Base-by-base conservation (phyloP, 2,113 vertebrate species). In the Myodes glareolus region DNA sequence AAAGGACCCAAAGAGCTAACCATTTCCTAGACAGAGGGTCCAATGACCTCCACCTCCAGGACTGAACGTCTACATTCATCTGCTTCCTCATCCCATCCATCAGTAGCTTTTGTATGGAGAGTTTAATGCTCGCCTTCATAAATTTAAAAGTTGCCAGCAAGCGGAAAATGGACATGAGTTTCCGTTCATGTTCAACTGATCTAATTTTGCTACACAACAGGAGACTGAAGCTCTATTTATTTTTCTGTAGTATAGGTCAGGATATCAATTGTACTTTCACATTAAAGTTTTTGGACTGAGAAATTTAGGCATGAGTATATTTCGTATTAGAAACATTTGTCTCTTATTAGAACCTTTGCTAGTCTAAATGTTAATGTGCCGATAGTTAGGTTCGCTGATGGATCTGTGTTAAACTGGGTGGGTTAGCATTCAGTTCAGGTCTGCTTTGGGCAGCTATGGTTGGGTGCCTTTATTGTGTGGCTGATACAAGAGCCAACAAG, bases 321-420 rank as follows among this genome's bases (percentile, higher is more conserved):
- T 93, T 94, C 50, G n/a, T 95, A 31, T 94, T 91, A 88, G 45
- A 95, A 75, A 85, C 90, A 90, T 76, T 87, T 85, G 65, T 19
- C 25, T 95, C 29, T 93, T 90, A 52, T 45, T 95, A 87, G 63
- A 47, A 47, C 70, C 76, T 96, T 96, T 84, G 93, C 80, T 95
- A 65, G 50, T 47, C 90, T 85, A 36, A 36, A 61, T 80, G 75
- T 92, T 77, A 89, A 16, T 87, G 95, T 94, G 68, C 91, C 45
- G n/a, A 42, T 47, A 90, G 76, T 52, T 78, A 16, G 76, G 42
- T 72, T 78, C 23, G 81, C 67, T 47, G 14, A 29, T 45, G 39
- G n/a, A 14, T 52, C 39, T 90, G 29, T 16, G 68, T 90, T 67
- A 81, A 80, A 86, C 12, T 82, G 82, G 31, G 42, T 73, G 55